Evolutionary conservation across 2,888 invertebrate species (phyloP).

Genomic region (Melipona bicolor): DNA sequence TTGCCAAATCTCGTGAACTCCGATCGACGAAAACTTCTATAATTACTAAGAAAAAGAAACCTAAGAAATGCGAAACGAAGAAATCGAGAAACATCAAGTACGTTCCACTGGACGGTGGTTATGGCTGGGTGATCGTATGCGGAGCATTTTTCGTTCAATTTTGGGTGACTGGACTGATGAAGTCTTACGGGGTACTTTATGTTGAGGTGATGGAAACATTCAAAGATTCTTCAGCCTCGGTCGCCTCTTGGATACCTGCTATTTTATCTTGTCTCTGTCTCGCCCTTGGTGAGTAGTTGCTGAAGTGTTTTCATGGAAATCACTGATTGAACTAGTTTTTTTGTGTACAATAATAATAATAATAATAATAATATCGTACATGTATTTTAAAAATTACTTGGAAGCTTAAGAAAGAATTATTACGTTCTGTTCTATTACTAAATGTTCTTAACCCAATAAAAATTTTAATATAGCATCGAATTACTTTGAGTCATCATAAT

Average conservation of each 20-base stretch:
- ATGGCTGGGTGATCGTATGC: constrained; percentile 91
- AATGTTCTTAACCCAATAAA: neutral
- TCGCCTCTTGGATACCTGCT: constrained; percentile 93
- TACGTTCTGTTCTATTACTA: too few species aligned
- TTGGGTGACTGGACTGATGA: constrained; percentile 92
- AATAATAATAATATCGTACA: neutral
- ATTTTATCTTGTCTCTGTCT: constrained; percentile 91
- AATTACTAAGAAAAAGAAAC: constrained; percentile 60
- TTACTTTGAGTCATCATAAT: neutral
- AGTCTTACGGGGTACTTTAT: constrained; percentile 92
- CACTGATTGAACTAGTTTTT: neutral
- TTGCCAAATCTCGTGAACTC: constrained; percentile 89
- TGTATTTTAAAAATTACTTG: neutral
- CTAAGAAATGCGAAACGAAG: constrained; percentile 59
- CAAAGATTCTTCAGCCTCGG: constrained; percentile 89
- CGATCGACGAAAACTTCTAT: constrained; percentile 82
- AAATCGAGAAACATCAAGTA: constrained; percentile 72
- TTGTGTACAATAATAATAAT: neutral
- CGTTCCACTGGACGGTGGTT: constrained; percentile 89
- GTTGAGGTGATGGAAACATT: constrained; percentile 93
- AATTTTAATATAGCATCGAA: neutral
- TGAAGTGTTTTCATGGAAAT: neutral
- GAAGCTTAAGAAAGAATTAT: neutral
- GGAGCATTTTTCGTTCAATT: constrained; percentile 93
- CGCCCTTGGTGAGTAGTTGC: constrained; percentile 87